Evolutionary conservation across 2,888 invertebrate species (phyloP).

Genomic region (Exocentrus adspersus): DNA sequence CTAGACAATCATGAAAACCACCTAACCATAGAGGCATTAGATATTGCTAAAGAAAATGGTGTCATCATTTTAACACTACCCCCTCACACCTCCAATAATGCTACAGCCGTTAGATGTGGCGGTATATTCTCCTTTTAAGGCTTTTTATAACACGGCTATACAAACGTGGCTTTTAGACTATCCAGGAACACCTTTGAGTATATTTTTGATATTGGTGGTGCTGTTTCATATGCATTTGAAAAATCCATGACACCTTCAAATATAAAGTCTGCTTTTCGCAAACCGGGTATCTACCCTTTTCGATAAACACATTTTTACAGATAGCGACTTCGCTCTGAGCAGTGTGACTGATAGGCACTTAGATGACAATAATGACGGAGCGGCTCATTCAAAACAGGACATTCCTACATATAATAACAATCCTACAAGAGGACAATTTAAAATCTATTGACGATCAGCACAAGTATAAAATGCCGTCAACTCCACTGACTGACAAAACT

Average conservation of each 20-base stretch:
- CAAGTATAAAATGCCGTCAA: not conserved
- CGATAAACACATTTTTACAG: constrained; percentile 31
- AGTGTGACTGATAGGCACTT: constrained; percentile 31
- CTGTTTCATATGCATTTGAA: constrained; percentile 21
- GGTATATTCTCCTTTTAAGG: constrained; percentile 49
- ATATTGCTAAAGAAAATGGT: constrained; percentile 55
- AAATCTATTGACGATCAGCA: not conserved
- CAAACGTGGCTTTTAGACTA: constrained; percentile 55
- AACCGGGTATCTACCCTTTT: constrained; percentile 34
- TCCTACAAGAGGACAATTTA: too few relatives aligned
- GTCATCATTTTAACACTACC: constrained; percentile 58
- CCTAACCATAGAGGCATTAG: constrained; percentile 36
- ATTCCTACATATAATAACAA: too few relatives aligned
- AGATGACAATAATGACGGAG: not conserved
- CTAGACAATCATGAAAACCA: constrained; percentile 35
- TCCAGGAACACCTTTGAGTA: constrained; percentile 56
- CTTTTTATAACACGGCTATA: constrained; percentile 48
- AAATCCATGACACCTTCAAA: constrained; percentile 33
- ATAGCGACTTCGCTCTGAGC: constrained; percentile 29
- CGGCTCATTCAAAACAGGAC: too few relatives aligned
- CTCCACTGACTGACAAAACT: not conserved
- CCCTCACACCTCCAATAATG: constrained; percentile 58
- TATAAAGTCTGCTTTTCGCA: constrained; percentile 31
- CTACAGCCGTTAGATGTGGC: constrained; percentile 55
- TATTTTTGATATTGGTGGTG: constrained; percentile 55